These are phyloP conservation scores for Dipus sagitta DNA, from an alignment of 2,797 vertebrate species.

Conservation along the genomic window DNA sequence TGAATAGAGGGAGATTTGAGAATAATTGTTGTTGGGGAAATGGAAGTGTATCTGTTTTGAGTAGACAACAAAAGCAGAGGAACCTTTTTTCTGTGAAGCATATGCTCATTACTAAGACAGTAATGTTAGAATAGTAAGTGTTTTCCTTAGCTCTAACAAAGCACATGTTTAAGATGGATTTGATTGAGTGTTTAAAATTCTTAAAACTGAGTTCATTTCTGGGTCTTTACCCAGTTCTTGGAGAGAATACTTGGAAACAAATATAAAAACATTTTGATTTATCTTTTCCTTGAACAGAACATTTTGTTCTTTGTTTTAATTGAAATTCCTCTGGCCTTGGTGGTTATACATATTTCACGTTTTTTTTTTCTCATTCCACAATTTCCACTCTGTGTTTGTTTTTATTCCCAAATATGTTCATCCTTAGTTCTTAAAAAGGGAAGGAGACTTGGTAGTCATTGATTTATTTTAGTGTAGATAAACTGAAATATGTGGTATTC, in stretches of 20 bases:
- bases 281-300: conserved; percentile 70
- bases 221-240: conserved; percentile 44
- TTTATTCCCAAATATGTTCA: conserved; percentile 55
- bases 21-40: neutral
- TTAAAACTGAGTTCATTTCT: conserved; percentile 57
- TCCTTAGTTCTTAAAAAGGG: conserved; percentile 41
- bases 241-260: conserved; percentile 61
- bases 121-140: neutral
- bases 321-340: conserved; percentile 64
- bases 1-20: neutral
- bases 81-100: conserved; percentile 7
- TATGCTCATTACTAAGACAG: conserved; percentile 12
- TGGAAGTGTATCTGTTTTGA: neutral
- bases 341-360: conserved; percentile 31
- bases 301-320: conserved; percentile 71
- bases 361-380: conserved; percentile 10
- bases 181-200: conserved; percentile 36
- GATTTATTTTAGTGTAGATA: conserved; percentile 2
- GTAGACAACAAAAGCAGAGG: neutral
- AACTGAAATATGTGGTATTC: conserved; percentile 32
- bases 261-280: conserved; percentile 64
- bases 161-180: conserved; percentile 38
- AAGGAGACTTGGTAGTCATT: neutral
- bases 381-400: conserved; percentile 26
- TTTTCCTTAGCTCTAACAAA: conserved; percentile 48